Evolutionary conservation across 2,888 invertebrate species (phyloP).

Genomic region (Eupithecia tripunctaria): DNA sequence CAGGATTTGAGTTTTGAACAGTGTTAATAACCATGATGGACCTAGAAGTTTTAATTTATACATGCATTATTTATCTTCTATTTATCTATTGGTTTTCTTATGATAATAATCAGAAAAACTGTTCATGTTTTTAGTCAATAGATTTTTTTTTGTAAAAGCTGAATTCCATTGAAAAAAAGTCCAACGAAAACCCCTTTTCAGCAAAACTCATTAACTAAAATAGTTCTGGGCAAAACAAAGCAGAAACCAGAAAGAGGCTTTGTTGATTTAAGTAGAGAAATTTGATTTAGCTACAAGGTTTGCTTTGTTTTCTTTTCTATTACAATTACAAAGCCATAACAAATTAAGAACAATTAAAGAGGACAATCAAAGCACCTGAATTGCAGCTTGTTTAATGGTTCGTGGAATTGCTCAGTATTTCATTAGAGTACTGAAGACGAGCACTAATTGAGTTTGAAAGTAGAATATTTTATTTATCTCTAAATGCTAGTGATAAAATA

Average conservation of each 20-base stretch:
- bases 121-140: neutral
- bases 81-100: too few species aligned
- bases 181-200: neutral
- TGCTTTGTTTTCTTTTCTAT: conserved; percentile 1
- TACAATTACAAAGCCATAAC: conserved; percentile 35
- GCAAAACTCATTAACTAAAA: neutral
- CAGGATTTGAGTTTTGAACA: too few species aligned
- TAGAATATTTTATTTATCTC: neutral
- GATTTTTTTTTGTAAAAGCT: neutral
- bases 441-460: conserved; percentile 24
- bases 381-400: conserved; percentile 36
- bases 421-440: conserved; percentile 24
- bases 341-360: conserved; percentile 39
- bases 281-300: neutral
- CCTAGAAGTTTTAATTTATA: too few species aligned
- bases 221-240: neutral
- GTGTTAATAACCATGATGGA: too few species aligned
- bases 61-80: too few species aligned
- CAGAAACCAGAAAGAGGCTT: neutral
- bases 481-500: neutral
- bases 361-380: conserved; percentile 41
- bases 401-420: conserved; percentile 38
- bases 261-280: neutral
- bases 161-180: neutral
- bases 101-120: neutral